Evolutionary conservation across 2,113 vertebrate genomes (phyloP), one percentile per base, ranked within the genome.

Genomic region (Rafetus swinhoei): DNA sequence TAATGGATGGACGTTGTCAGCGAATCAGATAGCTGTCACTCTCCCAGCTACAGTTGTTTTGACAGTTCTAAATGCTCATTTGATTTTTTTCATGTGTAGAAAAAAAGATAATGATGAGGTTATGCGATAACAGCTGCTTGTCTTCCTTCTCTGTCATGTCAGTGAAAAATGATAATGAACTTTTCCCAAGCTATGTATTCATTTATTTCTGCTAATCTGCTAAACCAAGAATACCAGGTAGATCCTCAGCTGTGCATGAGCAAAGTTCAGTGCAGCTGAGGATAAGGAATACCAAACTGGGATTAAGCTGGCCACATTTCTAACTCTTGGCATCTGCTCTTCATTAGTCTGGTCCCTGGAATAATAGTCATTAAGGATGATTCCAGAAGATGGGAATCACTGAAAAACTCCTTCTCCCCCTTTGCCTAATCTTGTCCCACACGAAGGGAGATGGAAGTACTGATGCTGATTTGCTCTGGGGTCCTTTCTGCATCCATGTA

Each of bases 161-260:
- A 84, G 1, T 86, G 27, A 56, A 96, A 86, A 59, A 54, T 0
- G 2, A n/a, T 69, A 80, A 82, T 14, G 21, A 92, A 59, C 0
- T 86, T 85, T 82, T 79, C 5, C 35, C 0, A 1, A 9, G 4
- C 76, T 35, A 77, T 32, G 3, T 27, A 55, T 50, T 81, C n/a
- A 45, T 50, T 91, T n/a, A 6, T 81, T 83, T 81, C 65, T 92
- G 9, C 77, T 82, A 59, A 13, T 54, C 54, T 87, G 1, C 18
- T 65, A 53, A 4, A 55, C 1, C 0, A 2, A 3, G 21, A 81
- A 13, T 14, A 3, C 16, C 25, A 9, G 29, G 32, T n/a, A 21
- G 60, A 25, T 9, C 8, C 7, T 88, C 10, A 62, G 80, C 25
- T 1, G 0, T 11, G 1, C 27, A 72, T 19, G 65, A 35, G 18